Base-by-base conservation (phyloP, 2,888 invertebrate species). In the Lathronympha strigana region DNA sequence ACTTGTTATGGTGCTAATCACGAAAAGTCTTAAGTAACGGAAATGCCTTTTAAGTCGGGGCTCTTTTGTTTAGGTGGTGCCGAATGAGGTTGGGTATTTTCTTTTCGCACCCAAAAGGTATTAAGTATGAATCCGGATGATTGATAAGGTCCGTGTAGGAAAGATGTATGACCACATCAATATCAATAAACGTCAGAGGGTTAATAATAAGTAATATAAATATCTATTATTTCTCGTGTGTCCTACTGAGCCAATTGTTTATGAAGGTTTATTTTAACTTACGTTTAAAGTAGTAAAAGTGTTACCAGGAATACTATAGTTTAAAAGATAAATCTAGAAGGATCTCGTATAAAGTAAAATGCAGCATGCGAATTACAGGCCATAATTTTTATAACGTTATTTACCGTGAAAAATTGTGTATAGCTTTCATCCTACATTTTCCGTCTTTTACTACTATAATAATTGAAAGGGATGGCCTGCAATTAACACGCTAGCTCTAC, bases 131-230 rank as follows among this genome's bases (percentile, higher is more conserved):
- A 76, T 74, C 70, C 50, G 76, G 75, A 83, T 86, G 87, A 87
- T 88, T 87, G 87, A 87, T 87, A 85, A 72, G 80, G 78, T 79
- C 79, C 78, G 80, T 79, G 79, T 80, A 73, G 76, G 73, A 64
- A 80, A 86, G 86, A 87, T 86, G 86, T 87, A 86, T 86, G 84
- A 70, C 68, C 69, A 69, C 60, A 66, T 66, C 66, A 66, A 66
- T 66, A 66, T 54, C 66, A 66, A 61, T 66, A 61, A 66, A 54
- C 45, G 66, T 60, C 66, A 54, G 38, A 15, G 54, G 54, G 33
- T 61, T 43, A n/a, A n/a, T 13, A n/a, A n/a, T 25, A 51, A n/a
- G n/a, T 51, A 33, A 51, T 11, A 45, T 28, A 28, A 63, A 63
- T n/a, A n/a, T n/a, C n/a, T n/a, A n/a, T n/a, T n/a, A n/a, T 51